Percentiles rank a stretch among this genome's conserved stretches.
phyloP scores from a whole-genome alignment of 2,113 vertebrate genomes.

The Dicerorhinus sumatrensis region DNA sequence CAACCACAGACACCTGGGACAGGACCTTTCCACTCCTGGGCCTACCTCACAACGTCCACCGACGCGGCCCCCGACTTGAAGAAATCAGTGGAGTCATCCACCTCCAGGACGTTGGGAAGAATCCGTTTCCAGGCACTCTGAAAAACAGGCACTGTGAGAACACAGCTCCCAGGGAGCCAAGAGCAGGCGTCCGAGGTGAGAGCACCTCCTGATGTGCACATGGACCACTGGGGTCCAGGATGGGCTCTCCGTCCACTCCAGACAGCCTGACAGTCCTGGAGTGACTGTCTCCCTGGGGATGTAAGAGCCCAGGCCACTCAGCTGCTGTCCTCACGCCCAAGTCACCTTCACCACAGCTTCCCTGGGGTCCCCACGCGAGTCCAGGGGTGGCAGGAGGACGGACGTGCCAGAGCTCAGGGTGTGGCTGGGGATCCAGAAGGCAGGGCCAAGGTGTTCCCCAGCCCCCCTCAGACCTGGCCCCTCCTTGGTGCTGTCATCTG shows the following conservation, averaged over 20 bases:
- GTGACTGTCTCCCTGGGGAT: neutral
- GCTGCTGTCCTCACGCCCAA: neutral
- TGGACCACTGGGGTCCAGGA: rapidly evolving
- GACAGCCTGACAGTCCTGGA: neutral
- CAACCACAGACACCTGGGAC: neutral
- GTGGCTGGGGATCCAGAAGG: neutral
- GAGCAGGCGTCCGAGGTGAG: neutral
- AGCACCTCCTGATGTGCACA: neutral
- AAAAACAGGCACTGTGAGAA: neutral
- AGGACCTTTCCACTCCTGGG: neutral
- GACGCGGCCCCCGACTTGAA: conserved; percentile 94
- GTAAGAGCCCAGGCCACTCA: neutral
- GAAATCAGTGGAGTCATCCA: conserved; percentile 93
- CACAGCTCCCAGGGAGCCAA: rapidly evolving
- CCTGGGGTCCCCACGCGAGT: neutral
- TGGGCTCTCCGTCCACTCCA: neutral
- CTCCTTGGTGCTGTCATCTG: neutral
- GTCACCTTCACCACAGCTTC: neutral
- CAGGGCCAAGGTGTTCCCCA: neutral
- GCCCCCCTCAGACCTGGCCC: neutral
- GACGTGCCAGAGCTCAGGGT: neutral
- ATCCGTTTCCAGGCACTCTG: conserved; percentile 92
- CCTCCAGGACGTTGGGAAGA: conserved; percentile 86
- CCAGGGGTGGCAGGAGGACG: neutral
- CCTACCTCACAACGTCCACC: conserved; percentile 94